A percentile compares a stretch with the other conserved stretches of the same genome.
Evolutionary conservation across 1,140 invertebrate genomes (phyloP).

Genomic region (Atta cephalotes): DNA sequence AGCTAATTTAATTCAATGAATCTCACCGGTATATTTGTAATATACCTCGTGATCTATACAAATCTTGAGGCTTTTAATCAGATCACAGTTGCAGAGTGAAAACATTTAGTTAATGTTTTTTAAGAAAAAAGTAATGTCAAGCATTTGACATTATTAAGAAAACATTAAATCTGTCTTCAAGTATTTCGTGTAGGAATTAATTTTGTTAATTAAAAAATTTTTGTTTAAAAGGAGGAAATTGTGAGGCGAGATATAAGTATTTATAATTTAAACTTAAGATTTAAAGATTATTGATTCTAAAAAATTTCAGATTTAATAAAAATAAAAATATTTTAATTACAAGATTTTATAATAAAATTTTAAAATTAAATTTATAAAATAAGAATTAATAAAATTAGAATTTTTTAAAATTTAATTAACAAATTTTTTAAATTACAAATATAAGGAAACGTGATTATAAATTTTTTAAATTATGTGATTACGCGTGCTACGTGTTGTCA

Average conservation of each 20-base stretch:
- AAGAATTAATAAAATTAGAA: no score
- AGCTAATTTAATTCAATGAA: background rate
- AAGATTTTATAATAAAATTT: no score
- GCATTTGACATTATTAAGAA: background rate
- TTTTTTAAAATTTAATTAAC: background rate
- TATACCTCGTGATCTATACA: background rate
- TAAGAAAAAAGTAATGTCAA: background rate
- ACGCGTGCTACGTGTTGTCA: background rate
- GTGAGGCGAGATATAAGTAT: background rate
- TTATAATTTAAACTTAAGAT: background rate
- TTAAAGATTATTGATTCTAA: background rate
- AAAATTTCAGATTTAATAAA: background rate
- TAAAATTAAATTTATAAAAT: background rate
- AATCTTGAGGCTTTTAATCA: constrained; percentile 4
- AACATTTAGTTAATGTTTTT: background rate
- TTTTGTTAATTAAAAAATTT: background rate
- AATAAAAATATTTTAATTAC: no score
- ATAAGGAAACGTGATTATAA: no score
- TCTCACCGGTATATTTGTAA: background rate
- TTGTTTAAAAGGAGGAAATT: background rate
- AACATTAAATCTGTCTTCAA: background rate
- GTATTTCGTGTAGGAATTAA: background rate
- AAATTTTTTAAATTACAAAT: no score
- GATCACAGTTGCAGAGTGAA: background rate
- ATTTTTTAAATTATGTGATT: background rate